These are phyloP conservation scores for Philopedon plagiatum DNA, from an alignment of 2,888 invertebrate genomes.

Conservation along the genomic window DNA sequence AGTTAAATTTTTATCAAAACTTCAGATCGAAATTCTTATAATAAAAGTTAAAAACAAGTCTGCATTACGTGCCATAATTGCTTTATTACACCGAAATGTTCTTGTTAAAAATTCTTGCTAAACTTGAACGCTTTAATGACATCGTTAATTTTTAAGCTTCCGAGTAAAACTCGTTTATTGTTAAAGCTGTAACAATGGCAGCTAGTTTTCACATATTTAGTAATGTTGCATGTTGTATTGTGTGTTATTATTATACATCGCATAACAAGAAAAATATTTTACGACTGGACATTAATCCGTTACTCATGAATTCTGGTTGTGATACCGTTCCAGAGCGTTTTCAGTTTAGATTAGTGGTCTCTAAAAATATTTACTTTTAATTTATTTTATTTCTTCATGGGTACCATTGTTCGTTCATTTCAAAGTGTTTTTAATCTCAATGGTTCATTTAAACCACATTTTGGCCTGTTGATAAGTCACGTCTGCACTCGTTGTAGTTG, in stretches of 20 bases:
- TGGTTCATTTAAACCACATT: no score
- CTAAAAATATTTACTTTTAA: no score
- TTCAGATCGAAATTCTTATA: neutral
- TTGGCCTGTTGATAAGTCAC: no score
- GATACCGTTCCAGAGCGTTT: neutral
- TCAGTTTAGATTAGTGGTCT: no score
- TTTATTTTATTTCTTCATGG: no score
- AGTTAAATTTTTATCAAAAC: neutral
- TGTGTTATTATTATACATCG: conserved; percentile 10
- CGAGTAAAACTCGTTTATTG: conserved; percentile 28
- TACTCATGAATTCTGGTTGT: neutral
- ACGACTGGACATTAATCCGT: neutral
- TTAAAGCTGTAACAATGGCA: conserved; percentile 28
- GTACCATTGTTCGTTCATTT: no score
- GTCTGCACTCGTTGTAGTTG: no score
- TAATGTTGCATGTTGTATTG: conserved; percentile 13
- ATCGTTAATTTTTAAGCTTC: conserved; percentile 28
- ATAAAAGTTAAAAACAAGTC: neutral
- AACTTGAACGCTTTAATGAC: conserved; percentile 24
- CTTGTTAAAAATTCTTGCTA: conserved; percentile 21
- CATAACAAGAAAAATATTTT: conserved; percentile 13
- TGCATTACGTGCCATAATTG: conserved; percentile 1
- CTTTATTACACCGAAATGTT: conserved; percentile 12
- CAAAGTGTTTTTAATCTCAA: no score
- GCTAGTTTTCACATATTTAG: conserved; percentile 24